Percentiles rank a stretch among this genome's conserved stretches.
Evolutionary conservation across 2,888 invertebrate species (phyloP).

Genomic region (Ennomos quercinarius): DNA sequence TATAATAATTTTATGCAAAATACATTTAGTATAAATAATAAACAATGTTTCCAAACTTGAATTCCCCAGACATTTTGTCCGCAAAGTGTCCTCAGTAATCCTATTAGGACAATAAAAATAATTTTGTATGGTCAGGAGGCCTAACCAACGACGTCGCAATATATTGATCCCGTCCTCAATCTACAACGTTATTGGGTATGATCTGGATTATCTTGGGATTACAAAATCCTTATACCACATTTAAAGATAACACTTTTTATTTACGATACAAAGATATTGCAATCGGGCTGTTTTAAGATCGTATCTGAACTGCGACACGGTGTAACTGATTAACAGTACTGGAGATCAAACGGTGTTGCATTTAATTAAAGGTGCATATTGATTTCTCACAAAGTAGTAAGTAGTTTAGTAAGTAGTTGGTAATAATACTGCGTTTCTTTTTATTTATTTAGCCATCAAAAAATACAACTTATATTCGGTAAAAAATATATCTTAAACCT

Average conservation of each 20-base stretch:
- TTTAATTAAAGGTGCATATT: neutral
- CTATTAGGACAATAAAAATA: slow-evolving; percentile 31
- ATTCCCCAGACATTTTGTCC: slow-evolving; percentile 6
- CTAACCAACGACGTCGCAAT: slow-evolving; percentile 20
- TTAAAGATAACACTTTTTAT: slow-evolving; percentile 58
- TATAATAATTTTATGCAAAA: slow-evolving; percentile 15
- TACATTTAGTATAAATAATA: slow-evolving; percentile 5
- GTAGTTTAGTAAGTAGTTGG: no score
- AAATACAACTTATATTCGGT: no score
- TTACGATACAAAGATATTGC: slow-evolving; percentile 53
- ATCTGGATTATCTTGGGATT: slow-evolving; percentile 64
- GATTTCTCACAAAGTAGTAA: no score
- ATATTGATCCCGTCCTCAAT: slow-evolving; percentile 37
- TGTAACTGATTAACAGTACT: slow-evolving; percentile 17
- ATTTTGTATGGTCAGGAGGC: slow-evolving; percentile 15
- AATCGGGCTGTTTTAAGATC: slow-evolving; percentile 64
- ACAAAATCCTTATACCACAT: slow-evolving; percentile 60
- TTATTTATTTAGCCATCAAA: no score
- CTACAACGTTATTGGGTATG: slow-evolving; percentile 48
- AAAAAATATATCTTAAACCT: no score
- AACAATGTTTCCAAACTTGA: slow-evolving; percentile 6
- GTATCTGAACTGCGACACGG: slow-evolving; percentile 59
- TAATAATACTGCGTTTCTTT: no score
- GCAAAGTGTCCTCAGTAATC: slow-evolving; percentile 17
- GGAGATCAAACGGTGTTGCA: neutral